Evolutionary conservation across 2,797 vertebrate genomes (phyloP).

Genomic region (Acropternis orthonyx): DNA sequence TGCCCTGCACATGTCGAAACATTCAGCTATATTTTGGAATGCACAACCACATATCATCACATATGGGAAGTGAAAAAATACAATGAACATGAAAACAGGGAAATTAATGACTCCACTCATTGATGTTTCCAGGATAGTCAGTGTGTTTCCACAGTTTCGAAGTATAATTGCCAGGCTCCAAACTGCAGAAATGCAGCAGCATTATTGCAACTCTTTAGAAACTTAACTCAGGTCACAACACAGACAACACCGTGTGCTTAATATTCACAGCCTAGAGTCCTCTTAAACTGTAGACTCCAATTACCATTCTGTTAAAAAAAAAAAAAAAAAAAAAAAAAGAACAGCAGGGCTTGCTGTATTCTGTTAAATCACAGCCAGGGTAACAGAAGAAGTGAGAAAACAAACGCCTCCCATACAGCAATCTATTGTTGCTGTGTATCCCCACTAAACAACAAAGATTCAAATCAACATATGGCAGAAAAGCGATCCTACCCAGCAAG

Average conservation of each 20-base stretch:
- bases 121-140: neutral
- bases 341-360: neutral
- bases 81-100: neutral
- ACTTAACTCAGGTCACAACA: neutral
- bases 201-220: neutral
- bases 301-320: neutral
- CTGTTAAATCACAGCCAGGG: neutral
- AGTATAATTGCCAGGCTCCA: neutral
- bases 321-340: neutral
- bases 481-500: neutral
- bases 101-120: neutral
- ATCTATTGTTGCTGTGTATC: neutral
- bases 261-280: neutral
- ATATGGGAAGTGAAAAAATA: neutral
- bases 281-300: neutral
- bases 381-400: constrained; percentile 18
- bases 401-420: neutral
- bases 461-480: neutral
- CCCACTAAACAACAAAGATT: neutral
- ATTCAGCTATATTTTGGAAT: neutral
- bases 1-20: neutral
- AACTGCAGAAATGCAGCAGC: neutral
- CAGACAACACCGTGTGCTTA: neutral
- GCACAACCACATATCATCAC: neutral
- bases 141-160: neutral